Evolutionary conservation across 2,797 vertebrate genomes (phyloP), one percentile per base, ranked within the genome.

Genomic region (Pelodytes ibericus): DNA sequence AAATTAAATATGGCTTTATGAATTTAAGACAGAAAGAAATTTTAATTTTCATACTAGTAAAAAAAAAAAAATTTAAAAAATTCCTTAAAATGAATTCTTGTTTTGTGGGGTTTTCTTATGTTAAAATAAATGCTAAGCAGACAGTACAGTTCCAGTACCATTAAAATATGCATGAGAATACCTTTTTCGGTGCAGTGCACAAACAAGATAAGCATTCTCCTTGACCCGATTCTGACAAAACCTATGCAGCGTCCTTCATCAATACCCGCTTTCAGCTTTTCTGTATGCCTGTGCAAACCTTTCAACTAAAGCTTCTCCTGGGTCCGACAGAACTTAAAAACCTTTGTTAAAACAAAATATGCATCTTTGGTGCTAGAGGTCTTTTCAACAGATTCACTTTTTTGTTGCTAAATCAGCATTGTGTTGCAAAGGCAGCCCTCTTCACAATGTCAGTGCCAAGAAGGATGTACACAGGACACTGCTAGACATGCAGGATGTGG

Each of bases 201-300:
- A 64, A 81, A 82, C 82, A 81, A 82, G 74, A 80, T 39, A 76
- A 67, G 63, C 26, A 70, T 80, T 56, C 71, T 81, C 74, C 65
- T 33, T 3, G 82, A 81, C 29, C 68, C 27, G 76, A 71, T 51
- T 79, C 72, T 79, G 79, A 83, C 18, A 82, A 82, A 80, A 77
- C 22, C 74, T 0, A 20, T 68, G 20, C 36, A 13, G 26, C 59
- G 81, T 76, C 67, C 66, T 77, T 78, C 80, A 69, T 65, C 9
- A 80, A 61, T 75, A 75, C 39, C 36, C 4, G 39, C 59, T 53
- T 68, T 68, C n/a, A 72, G 56, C 11, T 72, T 33, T 60, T 58
- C 36, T 36, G 56, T n/a, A 66, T 53, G 76, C 57, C 49, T n/a
- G n/a, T 16, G 36, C 49, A 66, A 15, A 51, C 36, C 36, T 59